Conservation (phyloP, 2,797 vertebrate genomes). For the Eidolon dupreanum region DNA sequence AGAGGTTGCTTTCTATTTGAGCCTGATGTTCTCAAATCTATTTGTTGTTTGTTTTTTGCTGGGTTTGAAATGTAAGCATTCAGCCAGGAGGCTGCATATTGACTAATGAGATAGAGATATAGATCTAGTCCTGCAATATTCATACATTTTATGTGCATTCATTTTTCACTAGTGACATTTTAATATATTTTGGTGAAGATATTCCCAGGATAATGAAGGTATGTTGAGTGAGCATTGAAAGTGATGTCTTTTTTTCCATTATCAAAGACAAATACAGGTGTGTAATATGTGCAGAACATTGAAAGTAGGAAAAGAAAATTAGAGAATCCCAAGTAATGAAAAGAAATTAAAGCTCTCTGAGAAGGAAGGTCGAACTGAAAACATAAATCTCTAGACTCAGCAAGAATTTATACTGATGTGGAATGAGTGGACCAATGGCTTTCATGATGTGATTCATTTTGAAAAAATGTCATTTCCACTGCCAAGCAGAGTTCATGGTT, state of each 20-base stretch:
- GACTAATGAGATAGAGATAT: conserved; percentile 67
- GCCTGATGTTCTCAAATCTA: conserved; percentile 17
- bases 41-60: conserved; percentile 50
- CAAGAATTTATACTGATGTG: conserved; percentile 78
- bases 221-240: conserved; percentile 64
- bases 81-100: conserved; percentile 36
- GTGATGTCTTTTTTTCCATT: conserved; percentile 62
- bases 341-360: conserved; percentile 76
- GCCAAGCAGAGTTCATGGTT: conserved; percentile 79
- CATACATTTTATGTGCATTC: conserved; percentile 61
- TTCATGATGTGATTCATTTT: conserved; percentile 82
- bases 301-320: conserved; percentile 69
- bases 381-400: conserved; percentile 79
- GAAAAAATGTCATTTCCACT: conserved; percentile 81
- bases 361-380: conserved; percentile 75
- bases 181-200: conserved; percentile 79
- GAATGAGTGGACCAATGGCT: conserved; percentile 77
- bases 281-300: conserved; percentile 62
- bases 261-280: conserved; percentile 72
- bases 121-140: conserved; percentile 66
- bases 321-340: conserved; percentile 68
- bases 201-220: conserved; percentile 76
- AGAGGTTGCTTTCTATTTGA: background rate
- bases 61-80: conserved; percentile 40
- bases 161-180: conserved; percentile 79